A percentile compares a stretch with the other conserved stretches of the same genome.
These are phyloP conservation scores for Misgurnus anguillicaudatus DNA, from an alignment of 2,113 vertebrate species.

Conservation along the genomic window DNA sequence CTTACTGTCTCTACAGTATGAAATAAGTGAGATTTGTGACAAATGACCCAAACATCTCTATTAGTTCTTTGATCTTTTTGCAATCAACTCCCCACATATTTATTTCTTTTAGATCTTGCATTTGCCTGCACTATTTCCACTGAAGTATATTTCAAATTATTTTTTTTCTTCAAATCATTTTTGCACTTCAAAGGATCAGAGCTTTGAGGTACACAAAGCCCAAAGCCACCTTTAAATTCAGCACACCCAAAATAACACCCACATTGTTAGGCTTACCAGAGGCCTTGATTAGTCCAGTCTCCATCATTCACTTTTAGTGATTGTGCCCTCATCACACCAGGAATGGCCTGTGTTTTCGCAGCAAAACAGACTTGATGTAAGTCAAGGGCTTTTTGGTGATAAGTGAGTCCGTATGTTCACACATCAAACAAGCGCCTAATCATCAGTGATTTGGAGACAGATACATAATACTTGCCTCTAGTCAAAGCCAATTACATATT, in stretches of 20 bases:
- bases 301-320: constrained; percentile 23
- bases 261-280: constrained; percentile 28
- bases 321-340: constrained; percentile 26
- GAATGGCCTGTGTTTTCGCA: constrained; percentile 26
- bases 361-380: constrained; percentile 34
- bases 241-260: constrained; percentile 17
- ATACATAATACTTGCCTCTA: constrained; percentile 51
- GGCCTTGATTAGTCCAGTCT: constrained; percentile 34
- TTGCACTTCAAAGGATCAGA: constrained; percentile 5
- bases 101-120: neutral
- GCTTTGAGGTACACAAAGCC: neutral
- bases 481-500: constrained; percentile 41
- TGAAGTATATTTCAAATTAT: neutral
- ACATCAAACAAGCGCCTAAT: constrained; percentile 53
- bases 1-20: too few species aligned
- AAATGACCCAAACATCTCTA: neutral
- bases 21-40: neutral
- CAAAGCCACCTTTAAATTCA: constrained; percentile 21
- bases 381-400: constrained; percentile 34
- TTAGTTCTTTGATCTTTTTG: neutral
- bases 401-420: constrained; percentile 50
- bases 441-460: constrained; percentile 53
- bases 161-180: neutral
- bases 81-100: neutral
- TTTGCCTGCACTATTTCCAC: neutral